Evolutionary conservation across 2,113 vertebrate genomes (phyloP).

Genomic region (Anoura caudifer): DNA sequence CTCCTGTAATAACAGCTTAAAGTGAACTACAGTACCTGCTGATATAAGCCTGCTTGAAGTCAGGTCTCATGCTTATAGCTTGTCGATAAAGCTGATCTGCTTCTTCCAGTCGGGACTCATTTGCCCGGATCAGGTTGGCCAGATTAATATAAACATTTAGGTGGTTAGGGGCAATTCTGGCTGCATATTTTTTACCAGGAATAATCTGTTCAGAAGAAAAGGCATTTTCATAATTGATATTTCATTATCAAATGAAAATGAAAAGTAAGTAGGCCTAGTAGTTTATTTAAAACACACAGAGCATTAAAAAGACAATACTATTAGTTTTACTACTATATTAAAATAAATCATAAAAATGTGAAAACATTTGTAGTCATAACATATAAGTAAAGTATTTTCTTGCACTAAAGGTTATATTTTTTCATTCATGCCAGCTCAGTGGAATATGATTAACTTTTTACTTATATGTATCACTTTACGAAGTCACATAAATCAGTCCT

Average conservation of each 20-base stretch:
- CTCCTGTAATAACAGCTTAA: neutral
- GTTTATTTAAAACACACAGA: conserved; percentile 7
- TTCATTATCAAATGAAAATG: conserved; percentile 11
- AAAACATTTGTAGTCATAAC: neutral
- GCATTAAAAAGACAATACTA: neutral
- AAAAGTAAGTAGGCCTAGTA: neutral
- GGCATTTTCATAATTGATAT: neutral
- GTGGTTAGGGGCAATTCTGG: conserved; percentile 97
- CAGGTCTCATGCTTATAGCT: conserved; percentile 98
- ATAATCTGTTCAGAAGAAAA: conserved; percentile 86
- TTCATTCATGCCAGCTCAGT: neutral
- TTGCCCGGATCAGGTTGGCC: conserved; percentile 94
- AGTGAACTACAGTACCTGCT: conserved; percentile 87
- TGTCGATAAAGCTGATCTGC: conserved; percentile 97
- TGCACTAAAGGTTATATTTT: neutral
- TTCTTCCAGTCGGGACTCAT: conserved; percentile 96
- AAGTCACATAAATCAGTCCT: conserved; percentile 1
- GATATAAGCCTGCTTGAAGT: conserved; percentile 99
- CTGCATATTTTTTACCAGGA: conserved; percentile 98
- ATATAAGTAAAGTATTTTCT: conserved; percentile 6
- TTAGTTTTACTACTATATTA: neutral
- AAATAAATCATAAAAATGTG: conserved; percentile 3
- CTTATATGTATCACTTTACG: neutral
- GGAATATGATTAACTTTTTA: neutral
- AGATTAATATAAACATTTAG: conserved; percentile 99